phyloP scores from a whole-genome alignment of 2,888 invertebrate genomes.

The Cheilosia variabilis region DNA sequence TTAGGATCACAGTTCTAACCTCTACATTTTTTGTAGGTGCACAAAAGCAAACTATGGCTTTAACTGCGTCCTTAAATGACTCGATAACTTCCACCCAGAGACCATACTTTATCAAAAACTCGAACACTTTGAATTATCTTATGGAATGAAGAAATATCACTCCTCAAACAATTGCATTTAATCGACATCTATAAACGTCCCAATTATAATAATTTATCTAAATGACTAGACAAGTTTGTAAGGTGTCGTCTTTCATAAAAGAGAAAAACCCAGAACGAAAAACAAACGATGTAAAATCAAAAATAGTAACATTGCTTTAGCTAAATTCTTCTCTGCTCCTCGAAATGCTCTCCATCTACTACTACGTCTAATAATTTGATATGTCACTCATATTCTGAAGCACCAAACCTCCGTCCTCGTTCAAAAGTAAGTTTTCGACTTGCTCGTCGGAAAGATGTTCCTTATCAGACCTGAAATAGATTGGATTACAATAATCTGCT shows the following conservation, averaged over 20 bases:
- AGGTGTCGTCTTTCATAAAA: slow-evolving; percentile 68
- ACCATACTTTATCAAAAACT: not conserved
- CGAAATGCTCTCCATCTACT: slow-evolving; percentile 34
- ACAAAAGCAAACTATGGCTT: no score
- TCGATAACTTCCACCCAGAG: no score
- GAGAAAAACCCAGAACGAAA: slow-evolving; percentile 68
- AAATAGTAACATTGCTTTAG: slow-evolving; percentile 72
- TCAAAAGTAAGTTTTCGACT: slow-evolving; percentile 83
- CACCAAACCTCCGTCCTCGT: slow-evolving; percentile 80
- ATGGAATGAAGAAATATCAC: slow-evolving; percentile 66
- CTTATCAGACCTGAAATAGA: slow-evolving; percentile 81
- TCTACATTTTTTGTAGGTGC: no score
- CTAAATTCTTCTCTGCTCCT: slow-evolving; percentile 28
- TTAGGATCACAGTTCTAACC: no score
- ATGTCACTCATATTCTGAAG: slow-evolving; percentile 75
- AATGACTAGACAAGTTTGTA: slow-evolving; percentile 68
- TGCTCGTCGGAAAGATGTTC: slow-evolving; percentile 83
- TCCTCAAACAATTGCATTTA: slow-evolving; percentile 68
- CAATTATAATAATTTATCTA: slow-evolving; percentile 50
- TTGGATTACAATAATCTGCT: not conserved
- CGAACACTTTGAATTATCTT: slow-evolving; percentile 15
- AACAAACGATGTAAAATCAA: slow-evolving; percentile 56
- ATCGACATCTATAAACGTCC: slow-evolving; percentile 69
- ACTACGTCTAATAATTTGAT: slow-evolving; percentile 73
- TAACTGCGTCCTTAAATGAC: no score